phyloP scores from a whole-genome alignment of 2,888 invertebrate genomes.

The Protonemura montana region DNA sequence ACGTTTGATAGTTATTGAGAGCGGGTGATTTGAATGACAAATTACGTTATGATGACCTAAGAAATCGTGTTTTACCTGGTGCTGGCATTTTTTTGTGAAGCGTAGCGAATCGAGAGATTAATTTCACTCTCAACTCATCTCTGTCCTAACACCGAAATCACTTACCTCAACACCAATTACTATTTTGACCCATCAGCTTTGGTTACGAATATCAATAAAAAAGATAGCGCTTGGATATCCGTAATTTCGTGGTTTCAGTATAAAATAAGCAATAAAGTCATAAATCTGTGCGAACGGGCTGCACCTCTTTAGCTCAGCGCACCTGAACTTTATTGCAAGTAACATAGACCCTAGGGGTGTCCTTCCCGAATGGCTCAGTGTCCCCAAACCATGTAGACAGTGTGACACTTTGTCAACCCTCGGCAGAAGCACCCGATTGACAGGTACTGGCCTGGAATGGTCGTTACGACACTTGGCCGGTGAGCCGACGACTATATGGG shows the following conservation, averaged over 20 bases:
- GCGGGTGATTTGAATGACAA: neutral
- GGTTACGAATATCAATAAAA: no score
- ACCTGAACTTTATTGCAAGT: neutral
- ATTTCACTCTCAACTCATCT: no score
- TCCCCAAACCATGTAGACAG: neutral
- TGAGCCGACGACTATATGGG: neutral
- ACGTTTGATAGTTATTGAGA: neutral
- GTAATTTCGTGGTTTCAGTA: neutral
- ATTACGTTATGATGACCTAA: neutral
- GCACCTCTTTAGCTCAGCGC: neutral
- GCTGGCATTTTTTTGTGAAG: no score
- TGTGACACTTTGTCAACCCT: neutral
- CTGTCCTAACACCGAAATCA: neutral
- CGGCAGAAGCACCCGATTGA: neutral
- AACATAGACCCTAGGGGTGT: no score
- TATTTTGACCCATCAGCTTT: no score
- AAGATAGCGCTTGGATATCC: neutral
- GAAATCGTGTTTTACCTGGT: no score
- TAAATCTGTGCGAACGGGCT: neutral
- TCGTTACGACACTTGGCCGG: neutral
- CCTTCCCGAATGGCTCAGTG: neutral
- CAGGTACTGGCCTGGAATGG: neutral
- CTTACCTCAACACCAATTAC: no score
- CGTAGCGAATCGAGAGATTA: no score
- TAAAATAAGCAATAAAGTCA: neutral